Percentiles rank a stretch among this genome's conserved stretches.
Conservation (phyloP, 2,113 vertebrate genomes). For the Eulemur macaco region DNA sequence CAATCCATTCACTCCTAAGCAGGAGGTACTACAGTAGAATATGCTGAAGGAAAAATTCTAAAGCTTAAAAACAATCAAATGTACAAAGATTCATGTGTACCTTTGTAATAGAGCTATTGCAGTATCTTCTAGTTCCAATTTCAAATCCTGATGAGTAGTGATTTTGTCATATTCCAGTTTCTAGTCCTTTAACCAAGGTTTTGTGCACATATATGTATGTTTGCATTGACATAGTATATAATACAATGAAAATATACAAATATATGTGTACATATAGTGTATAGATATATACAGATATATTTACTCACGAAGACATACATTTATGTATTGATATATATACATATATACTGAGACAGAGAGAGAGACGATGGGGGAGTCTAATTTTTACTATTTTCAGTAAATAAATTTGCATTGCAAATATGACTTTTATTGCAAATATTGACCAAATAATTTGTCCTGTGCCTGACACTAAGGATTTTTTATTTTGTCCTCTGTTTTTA, state of each 20-base stretch:
- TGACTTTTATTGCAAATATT: background rate
- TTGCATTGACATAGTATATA: background rate
- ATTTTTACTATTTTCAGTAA: background rate
- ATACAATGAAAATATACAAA: background rate
- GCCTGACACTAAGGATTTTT: background rate
- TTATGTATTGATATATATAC: background rate
- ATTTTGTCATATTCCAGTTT: background rate
- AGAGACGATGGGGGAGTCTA: accelerated
- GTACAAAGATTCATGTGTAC: background rate
- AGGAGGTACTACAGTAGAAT: background rate
- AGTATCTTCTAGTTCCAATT: background rate
- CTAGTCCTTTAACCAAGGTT: background rate
- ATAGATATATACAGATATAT: background rate
- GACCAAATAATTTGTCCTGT: background rate
- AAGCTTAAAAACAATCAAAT: background rate
- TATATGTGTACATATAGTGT: background rate
- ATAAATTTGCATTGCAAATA: background rate
- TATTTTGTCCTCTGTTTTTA: background rate
- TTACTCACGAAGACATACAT: background rate
- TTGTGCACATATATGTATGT: background rate
- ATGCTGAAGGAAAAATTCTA: background rate
- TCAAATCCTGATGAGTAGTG: background rate
- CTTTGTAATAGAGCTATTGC: background rate
- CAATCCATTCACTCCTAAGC: background rate
- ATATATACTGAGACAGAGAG: background rate